Evolutionary conservation across 2,888 invertebrate species (phyloP), one percentile per base, ranked within the genome.

Genomic region (Nudaria mundana): DNA sequence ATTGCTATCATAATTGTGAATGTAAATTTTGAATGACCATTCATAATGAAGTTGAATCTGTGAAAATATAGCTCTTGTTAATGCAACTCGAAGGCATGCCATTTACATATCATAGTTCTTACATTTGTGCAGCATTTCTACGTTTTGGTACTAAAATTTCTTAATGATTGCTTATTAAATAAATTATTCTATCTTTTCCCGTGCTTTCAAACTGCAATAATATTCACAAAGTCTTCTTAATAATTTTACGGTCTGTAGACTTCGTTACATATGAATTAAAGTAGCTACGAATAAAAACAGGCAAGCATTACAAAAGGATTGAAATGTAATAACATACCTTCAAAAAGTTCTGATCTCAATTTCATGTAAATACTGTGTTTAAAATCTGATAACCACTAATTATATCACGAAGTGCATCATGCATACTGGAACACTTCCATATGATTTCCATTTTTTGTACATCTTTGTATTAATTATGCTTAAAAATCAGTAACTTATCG

Each of bases 21-120:
- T n/a, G n/a, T n/a, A 48, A 39, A 46, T 44, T 48, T 40, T 22
- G 37, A 47, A 45, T 34, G 11, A 16, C 26, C 5, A 11, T 52
- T 47, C 49, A 48, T 50, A 52, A 59, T 59, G n/a, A 57, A 57
- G 61, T 56, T 59, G 61, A 64, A 72, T 70, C 66, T 69, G 66
- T 67, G 63, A 63, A 60, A 61, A 64, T 62, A 68, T 53, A 53
- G 57, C 62, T 62, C 58, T 44, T 50, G 36, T 44, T 52, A 55
- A 51, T 77, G 76, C 78, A n/a, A n/a, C n/a, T n/a, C n/a, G n/a
- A n/a, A n/a, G n/a, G n/a, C n/a, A n/a, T n/a, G n/a, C n/a, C n/a
- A n/a, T n/a, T n/a, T n/a, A n/a, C n/a, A n/a, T n/a, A n/a, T n/a
- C n/a, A n/a, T n/a, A n/a, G n/a, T n/a, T n/a, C n/a, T n/a, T n/a